phyloP scores from a whole-genome alignment of 2,113 vertebrate species.

The Chaenocephalus aceratus region DNA sequence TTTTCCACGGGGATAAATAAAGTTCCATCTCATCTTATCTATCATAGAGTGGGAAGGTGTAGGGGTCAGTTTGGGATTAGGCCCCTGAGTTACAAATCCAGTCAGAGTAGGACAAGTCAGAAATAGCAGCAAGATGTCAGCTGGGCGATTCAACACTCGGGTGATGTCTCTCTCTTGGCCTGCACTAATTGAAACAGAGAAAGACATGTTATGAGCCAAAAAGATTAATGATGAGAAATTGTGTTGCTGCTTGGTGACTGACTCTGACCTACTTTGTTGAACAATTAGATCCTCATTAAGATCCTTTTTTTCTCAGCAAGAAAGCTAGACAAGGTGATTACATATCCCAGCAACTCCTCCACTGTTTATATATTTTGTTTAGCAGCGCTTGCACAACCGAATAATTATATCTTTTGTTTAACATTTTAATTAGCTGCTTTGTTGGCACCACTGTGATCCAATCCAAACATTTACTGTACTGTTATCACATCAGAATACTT shows the following conservation, averaged over 20 bases:
- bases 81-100: not conserved
- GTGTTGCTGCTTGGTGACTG: not conserved
- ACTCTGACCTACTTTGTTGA: conserved; percentile 28
- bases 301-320: not conserved
- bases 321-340: not conserved
- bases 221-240: conserved; percentile 18
- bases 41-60: no score
- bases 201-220: conserved; percentile 3
- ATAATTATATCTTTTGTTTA: conserved; percentile 6
- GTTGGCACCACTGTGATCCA: not conserved
- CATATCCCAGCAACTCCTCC: conserved; percentile 2
- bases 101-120: not conserved
- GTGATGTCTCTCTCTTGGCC: not conserved
- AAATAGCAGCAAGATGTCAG: conserved; percentile 14
- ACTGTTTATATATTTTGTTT: not conserved
- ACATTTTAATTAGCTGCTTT: not conserved
- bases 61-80: no score
- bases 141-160: not conserved
- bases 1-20: no score
- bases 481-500: not conserved
- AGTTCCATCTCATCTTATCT: no score
- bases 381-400: not conserved
- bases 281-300: conserved; percentile 33
- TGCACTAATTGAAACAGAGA: conserved; percentile 11
- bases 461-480: not conserved